A percentile compares a stretch with the other conserved stretches of the same genome.
Conservation (phyloP, 2,113 vertebrate genomes). For the Muntiacus muntjak region DNA sequence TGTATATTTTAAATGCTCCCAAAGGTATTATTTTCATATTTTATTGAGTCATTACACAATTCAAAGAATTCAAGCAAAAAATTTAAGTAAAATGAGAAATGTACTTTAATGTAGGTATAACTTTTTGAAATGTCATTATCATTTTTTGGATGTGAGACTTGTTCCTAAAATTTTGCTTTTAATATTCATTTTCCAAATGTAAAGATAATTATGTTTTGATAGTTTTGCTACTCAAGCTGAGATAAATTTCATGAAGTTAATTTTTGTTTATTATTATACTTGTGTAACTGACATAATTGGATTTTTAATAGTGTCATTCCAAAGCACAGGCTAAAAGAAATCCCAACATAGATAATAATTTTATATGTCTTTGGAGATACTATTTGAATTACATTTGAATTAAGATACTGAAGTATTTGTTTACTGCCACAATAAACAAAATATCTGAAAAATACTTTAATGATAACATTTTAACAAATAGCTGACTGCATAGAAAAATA, state of each 20-base stretch:
- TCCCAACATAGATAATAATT: neutral
- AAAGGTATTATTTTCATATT: neutral
- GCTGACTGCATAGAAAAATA: neutral
- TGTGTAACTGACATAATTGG: slow-evolving; percentile 25
- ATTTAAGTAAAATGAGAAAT: neutral
- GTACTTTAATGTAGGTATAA: neutral
- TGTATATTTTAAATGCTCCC: neutral
- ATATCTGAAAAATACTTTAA: neutral
- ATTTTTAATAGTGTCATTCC: neutral
- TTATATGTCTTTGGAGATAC: neutral
- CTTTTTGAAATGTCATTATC: neutral
- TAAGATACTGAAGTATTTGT: neutral
- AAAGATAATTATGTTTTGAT: slow-evolving; percentile 39
- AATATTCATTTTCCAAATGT: slow-evolving; percentile 27
- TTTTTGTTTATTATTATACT: slow-evolving; percentile 40
- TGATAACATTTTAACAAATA: neutral
- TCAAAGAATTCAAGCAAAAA: neutral
- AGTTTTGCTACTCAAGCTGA: slow-evolving; percentile 17
- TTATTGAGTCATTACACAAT: neutral
- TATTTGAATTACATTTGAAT: neutral
- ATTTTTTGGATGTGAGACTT: neutral
- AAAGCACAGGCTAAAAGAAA: neutral
- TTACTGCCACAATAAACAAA: neutral
- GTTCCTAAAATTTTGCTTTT: neutral
- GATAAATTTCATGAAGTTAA: slow-evolving; percentile 7